Conservation (phyloP, 2,888 invertebrate genomes). For the Endomychus coccineus region DNA sequence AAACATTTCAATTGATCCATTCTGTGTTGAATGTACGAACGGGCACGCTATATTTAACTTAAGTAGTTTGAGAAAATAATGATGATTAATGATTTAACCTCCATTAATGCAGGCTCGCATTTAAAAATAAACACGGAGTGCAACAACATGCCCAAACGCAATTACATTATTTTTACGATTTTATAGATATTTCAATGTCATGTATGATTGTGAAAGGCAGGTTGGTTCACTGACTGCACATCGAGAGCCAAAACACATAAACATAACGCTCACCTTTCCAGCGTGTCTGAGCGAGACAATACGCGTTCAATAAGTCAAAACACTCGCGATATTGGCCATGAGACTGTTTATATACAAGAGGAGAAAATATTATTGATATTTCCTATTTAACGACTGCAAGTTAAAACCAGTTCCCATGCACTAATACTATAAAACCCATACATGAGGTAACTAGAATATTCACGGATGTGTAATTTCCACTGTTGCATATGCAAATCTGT, state of each 20-base stretch:
- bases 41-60: slow-evolving; percentile 5
- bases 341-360: slow-evolving; percentile 30
- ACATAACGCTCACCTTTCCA: slow-evolving; percentile 25
- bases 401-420: slow-evolving; percentile 10
- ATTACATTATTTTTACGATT: slow-evolving; percentile 36
- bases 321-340: slow-evolving; percentile 35
- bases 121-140: slow-evolving; percentile 4
- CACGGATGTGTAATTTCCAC: no score
- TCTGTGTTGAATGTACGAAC: no score
- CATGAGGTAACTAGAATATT: no score
- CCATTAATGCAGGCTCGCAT: slow-evolving; percentile 5
- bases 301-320: slow-evolving; percentile 32
- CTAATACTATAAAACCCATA: no score
- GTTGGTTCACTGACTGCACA: slow-evolving; percentile 39
- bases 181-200: slow-evolving; percentile 40
- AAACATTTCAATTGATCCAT: no score
- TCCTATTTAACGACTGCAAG: slow-evolving; percentile 19
- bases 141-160: slow-evolving; percentile 20
- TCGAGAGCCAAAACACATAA: slow-evolving; percentile 34
- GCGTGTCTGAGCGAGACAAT: slow-evolving; percentile 9
- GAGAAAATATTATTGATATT: slow-evolving; percentile 23
- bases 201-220: slow-evolving; percentile 35
- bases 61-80: slow-evolving; percentile 6
- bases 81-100: slow-evolving; percentile 9
- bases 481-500: no score